phyloP scores from a whole-genome alignment of 2,113 vertebrate species.

The Emydocephalus ijimae region DNA sequence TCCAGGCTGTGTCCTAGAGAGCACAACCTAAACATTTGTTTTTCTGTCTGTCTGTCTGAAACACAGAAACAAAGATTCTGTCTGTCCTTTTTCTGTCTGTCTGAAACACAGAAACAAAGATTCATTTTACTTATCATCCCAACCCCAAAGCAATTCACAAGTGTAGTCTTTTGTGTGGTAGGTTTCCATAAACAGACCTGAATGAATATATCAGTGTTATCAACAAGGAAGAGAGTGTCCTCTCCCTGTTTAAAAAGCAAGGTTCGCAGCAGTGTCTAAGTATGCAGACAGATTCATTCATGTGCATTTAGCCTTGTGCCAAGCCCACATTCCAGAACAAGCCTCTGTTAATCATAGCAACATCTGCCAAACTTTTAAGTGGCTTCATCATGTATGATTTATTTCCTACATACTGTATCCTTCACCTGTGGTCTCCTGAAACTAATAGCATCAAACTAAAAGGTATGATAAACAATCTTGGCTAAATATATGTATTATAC shows the following conservation, averaged over 20 bases:
- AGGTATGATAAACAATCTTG: conserved; percentile 43
- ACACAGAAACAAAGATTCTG: not conserved
- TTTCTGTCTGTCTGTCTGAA: not conserved
- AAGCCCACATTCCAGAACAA: conserved; percentile 76
- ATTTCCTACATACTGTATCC: conserved; percentile 59
- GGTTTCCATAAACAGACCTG: conserved; percentile 16
- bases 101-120: not conserved
- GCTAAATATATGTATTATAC: conserved; percentile 23
- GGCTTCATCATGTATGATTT: conserved; percentile 56
- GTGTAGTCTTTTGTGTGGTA: not conserved
- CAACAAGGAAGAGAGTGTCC: conserved; percentile 2
- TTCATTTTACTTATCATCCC: not conserved
- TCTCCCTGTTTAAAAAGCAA: not conserved
- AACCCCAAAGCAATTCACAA: not conserved
- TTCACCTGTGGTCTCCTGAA: conserved; percentile 56
- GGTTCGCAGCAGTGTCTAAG: conserved; percentile 56
- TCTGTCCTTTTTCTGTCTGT: not conserved
- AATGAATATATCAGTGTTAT: not conserved
- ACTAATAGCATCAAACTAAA: conserved; percentile 46
- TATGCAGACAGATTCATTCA: conserved; percentile 66
- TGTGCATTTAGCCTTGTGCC: conserved; percentile 68
- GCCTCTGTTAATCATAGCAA: conserved; percentile 78
- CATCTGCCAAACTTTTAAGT: conserved; percentile 73
- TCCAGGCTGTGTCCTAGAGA: not conserved
- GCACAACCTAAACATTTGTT: not conserved